phyloP scores from a whole-genome alignment of 2,113 vertebrate species.

The Anguilla rostrata region DNA sequence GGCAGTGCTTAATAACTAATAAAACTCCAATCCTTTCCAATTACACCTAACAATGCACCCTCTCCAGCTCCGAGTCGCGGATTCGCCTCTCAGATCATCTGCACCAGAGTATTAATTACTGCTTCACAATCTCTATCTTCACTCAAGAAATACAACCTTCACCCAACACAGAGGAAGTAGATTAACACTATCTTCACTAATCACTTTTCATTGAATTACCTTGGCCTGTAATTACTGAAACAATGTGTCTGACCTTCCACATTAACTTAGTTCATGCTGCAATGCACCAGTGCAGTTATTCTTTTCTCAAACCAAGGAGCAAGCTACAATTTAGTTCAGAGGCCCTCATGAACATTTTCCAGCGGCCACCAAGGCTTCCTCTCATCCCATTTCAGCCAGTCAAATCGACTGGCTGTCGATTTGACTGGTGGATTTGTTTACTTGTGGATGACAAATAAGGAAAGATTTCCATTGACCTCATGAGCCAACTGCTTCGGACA shows the following conservation, averaged over 20 bases:
- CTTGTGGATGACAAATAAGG: neutral
- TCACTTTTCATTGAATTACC: neutral
- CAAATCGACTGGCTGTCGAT: no score
- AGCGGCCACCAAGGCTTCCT: neutral
- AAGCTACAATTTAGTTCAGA: neutral
- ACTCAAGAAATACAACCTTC: neutral
- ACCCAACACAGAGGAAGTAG: neutral
- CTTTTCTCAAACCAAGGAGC: neutral
- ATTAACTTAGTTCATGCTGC: neutral
- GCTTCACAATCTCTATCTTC: neutral
- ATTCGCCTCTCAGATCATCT: neutral
- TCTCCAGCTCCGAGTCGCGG: constrained; percentile 2
- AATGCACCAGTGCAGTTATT: neutral
- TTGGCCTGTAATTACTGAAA: neutral
- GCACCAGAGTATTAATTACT: constrained; percentile 12
- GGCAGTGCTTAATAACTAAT: constrained; percentile 36
- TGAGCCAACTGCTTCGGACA: neutral
- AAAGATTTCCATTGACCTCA: neutral
- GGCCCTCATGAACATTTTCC: neutral
- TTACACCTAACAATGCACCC: constrained; percentile 25
- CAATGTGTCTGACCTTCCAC: neutral
- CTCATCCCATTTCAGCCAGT: neutral
- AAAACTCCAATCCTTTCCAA: constrained; percentile 29
- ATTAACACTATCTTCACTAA: neutral
- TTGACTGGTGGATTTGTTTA: no score